Conservation (phyloP, 1,140 invertebrate species). For the Nylanderia fulva region DNA sequence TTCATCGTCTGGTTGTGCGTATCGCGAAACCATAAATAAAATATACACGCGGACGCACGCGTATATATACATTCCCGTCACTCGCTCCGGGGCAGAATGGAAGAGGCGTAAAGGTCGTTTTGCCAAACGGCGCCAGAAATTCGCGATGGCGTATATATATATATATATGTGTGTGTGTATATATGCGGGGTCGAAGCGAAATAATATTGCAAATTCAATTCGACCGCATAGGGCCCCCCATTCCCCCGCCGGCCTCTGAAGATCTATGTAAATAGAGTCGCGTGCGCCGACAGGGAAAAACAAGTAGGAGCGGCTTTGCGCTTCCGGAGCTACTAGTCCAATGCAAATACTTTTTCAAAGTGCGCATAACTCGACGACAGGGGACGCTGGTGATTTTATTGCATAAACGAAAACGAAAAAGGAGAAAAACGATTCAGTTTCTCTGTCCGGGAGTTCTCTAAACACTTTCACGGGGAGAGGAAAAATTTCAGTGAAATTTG, state of each 20-base stretch:
- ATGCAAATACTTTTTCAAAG: conserved; percentile 80
- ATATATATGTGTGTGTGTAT: too few species aligned
- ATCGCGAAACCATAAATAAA: conserved; percentile 66
- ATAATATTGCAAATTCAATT: conserved; percentile 78
- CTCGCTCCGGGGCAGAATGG: conserved; percentile 27
- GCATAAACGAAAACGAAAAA: conserved; percentile 22
- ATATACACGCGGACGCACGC: conserved; percentile 49
- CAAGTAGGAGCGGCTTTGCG: conserved; percentile 68
- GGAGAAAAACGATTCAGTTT: not conserved
- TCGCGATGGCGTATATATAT: too few species aligned
- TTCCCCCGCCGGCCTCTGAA: conserved; percentile 62
- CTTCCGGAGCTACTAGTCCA: conserved; percentile 71
- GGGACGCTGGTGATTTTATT: conserved; percentile 20
- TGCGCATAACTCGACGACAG: conserved; percentile 38
- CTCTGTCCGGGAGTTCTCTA: not conserved
- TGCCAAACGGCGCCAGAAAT: conserved; percentile 57
- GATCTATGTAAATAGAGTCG: conserved; percentile 79
- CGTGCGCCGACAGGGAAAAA: conserved; percentile 68
- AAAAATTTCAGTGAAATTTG: not conserved
- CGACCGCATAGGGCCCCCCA: conserved; percentile 40
- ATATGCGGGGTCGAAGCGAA: conserved; percentile 60
- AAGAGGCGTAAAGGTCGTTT: conserved; percentile 56
- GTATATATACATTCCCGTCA: conserved; percentile 13
- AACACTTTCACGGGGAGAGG: not conserved
- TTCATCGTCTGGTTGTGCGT: conserved; percentile 40